Percentiles rank a stretch among this genome's conserved stretches.
Conservation (phyloP, 2,797 vertebrate species). For the Xyrichtys novacula region DNA sequence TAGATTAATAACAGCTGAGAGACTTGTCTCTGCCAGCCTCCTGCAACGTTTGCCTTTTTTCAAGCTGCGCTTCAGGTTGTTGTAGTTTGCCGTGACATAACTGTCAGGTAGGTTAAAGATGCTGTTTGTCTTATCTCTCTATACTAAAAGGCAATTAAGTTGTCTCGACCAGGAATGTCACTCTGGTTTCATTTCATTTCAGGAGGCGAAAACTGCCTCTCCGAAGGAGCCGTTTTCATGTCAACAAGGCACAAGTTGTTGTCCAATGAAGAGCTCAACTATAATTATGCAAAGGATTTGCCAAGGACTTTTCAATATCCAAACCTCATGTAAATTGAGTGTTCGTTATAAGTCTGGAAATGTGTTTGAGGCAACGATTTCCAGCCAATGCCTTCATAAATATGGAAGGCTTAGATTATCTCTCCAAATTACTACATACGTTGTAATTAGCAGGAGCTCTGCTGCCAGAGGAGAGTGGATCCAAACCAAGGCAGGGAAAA, state of each 20-base stretch:
- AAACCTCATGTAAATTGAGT: constrained; percentile 26
- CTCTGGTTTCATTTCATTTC: neutral
- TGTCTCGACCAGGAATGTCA: neutral
- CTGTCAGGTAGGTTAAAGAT: neutral
- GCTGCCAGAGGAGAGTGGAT: constrained; percentile 31
- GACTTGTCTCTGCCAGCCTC: neutral
- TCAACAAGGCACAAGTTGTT: constrained; percentile 28
- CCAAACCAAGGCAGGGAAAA: constrained; percentile 23
- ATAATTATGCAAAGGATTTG: constrained; percentile 13
- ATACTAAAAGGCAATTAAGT: neutral
- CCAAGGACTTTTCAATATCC: constrained; percentile 13
- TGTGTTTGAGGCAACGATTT: constrained; percentile 29
- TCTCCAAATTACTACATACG: constrained; percentile 43
- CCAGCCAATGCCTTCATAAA: constrained; percentile 42
- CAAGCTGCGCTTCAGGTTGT: neutral
- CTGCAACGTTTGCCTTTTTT: neutral
- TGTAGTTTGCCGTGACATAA: neutral
- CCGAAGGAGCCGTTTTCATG: neutral
- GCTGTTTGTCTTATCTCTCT: neutral
- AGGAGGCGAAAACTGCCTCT: neutral
- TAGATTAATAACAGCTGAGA: neutral
- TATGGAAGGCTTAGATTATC: constrained; percentile 44
- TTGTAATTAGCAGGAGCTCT: constrained; percentile 42
- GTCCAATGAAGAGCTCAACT: constrained; percentile 6
- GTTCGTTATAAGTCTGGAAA: constrained; percentile 25